Base-by-base conservation (phyloP, 1,140 invertebrate species). In the Euura saliciscinereae region DNA sequence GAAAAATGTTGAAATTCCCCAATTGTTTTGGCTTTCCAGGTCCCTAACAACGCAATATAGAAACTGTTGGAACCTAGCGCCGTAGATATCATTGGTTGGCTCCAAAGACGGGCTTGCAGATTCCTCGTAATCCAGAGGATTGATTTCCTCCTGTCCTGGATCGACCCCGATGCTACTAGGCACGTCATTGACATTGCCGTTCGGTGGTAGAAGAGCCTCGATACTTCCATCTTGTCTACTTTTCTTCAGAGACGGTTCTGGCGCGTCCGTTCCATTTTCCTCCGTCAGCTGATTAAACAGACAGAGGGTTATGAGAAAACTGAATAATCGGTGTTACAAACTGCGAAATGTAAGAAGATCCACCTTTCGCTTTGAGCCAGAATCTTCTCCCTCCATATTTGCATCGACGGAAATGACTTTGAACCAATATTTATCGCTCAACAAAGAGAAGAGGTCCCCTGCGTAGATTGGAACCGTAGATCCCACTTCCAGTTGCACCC, bases 391-490 rank as follows among this genome's bases (percentile, higher is more conserved):
- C 51, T 78, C 75, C 74, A 74, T 73, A 1, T 4, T 75, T 2
- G 74, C 67, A 59, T 77, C 44, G n/a, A 75, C 44, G n/a, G 65
- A 71, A 68, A 79, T 51, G 64, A 82, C 45, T 75, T 78, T 81
- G 68, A 82, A 78, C 75, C 78, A 82, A 78, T 77, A 79, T 75
- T 77, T 82, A 11, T 75, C 65, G 11, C 74, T 75, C 45, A 77
- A 10, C 6, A 81, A 8, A 7, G 78, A 77, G 67, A 76, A 82
- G 59, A 78, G 70, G 45, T 82, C 80, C 45, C 74, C 75, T 10
- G 76, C 59, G n/a, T 78, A 77, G 68, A 82, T 74, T 6, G 75
- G 73, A 43, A 73, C 65, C 7, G 71, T 73, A 59, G 2, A 66
- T 68, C 78, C 78, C 5, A 73, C 28, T 67, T 74, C 59, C 73